These are phyloP conservation scores for Aphelenchoides bicaudatus DNA, from an alignment of 2,888 invertebrate genomes.

Conservation along the genomic window DNA sequence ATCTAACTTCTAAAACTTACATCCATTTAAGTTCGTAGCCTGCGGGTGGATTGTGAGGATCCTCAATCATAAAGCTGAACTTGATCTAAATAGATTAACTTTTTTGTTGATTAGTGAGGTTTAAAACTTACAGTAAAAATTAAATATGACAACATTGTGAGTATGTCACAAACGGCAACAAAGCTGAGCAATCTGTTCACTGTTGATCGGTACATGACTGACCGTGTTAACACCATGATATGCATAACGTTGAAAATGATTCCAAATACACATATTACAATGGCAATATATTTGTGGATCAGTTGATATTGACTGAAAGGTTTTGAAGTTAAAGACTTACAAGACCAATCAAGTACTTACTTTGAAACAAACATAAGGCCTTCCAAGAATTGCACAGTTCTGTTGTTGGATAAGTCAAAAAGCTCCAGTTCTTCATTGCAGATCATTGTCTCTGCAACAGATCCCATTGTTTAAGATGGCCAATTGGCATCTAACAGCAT, in stretches of 20 bases:
- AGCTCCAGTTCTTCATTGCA: conserved; percentile 38
- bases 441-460: conserved; percentile 31
- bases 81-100: conserved; percentile 32
- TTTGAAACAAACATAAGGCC: conserved; percentile 39
- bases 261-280: conserved; percentile 39
- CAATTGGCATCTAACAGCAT: background rate
- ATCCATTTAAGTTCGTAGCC: conserved; percentile 41
- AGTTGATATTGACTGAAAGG: conserved; percentile 33
- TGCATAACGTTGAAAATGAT: conserved; percentile 40
- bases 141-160: conserved; percentile 56
- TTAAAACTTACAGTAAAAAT: conserved; percentile 41
- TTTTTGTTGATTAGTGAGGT: background rate
- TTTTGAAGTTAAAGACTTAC: conserved; percentile 16
- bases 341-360: conserved; percentile 29
- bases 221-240: conserved; percentile 39
- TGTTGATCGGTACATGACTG: conserved; percentile 43
- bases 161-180: conserved; percentile 56
- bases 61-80: conserved; percentile 42
- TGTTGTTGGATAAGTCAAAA: conserved; percentile 35
- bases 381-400: conserved; percentile 36
- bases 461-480: too few species aligned
- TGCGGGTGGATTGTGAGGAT: conserved; percentile 33
- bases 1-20: too few species aligned
- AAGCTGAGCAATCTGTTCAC: conserved; percentile 41
- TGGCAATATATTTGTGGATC: conserved; percentile 37